Conservation (phyloP, 2,888 invertebrate species). For the Cordilura impudica region DNA sequence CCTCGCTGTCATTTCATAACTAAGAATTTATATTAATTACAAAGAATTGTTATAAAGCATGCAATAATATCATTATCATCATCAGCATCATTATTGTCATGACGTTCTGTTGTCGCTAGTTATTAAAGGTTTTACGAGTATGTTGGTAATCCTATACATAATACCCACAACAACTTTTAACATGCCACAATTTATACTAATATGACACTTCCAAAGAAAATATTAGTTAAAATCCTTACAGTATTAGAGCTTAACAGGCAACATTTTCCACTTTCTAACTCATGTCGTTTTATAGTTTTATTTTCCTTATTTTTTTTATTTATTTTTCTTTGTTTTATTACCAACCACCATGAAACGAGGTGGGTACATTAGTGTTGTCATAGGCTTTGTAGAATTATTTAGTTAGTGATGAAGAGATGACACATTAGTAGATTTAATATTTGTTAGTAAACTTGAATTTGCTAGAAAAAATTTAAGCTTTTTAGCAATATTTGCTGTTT, state of each 20-base stretch:
- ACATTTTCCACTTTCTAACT: neutral
- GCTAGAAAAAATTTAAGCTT: too few relatives aligned
- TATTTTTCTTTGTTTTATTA: too few relatives aligned
- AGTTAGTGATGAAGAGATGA: too few relatives aligned
- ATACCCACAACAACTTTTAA: slow-evolving; percentile 8
- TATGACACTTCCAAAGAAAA: slow-evolving; percentile 13
- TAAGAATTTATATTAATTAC: too few relatives aligned
- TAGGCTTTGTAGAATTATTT: too few relatives aligned
- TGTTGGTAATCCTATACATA: neutral
- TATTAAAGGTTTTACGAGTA: neutral
- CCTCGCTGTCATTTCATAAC: too few relatives aligned
- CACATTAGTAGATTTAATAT: too few relatives aligned
- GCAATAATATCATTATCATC: neutral
- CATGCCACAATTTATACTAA: slow-evolving; percentile 1
- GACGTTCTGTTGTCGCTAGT: neutral
- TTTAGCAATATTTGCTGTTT: too few relatives aligned
- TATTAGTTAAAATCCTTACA: slow-evolving; percentile 26
- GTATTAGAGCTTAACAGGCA: slow-evolving; percentile 31
- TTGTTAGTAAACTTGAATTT: too few relatives aligned
- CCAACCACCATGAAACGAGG: too few relatives aligned
- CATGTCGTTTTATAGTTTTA: neutral
- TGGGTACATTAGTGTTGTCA: too few relatives aligned
- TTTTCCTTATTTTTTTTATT: too few relatives aligned
- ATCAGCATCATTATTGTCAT: neutral
- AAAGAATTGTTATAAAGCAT: neutral